Evolutionary conservation across 2,797 vertebrate species (phyloP), one percentile per base, ranked within the genome.

Genomic region (Austrolebias charrua): DNA sequence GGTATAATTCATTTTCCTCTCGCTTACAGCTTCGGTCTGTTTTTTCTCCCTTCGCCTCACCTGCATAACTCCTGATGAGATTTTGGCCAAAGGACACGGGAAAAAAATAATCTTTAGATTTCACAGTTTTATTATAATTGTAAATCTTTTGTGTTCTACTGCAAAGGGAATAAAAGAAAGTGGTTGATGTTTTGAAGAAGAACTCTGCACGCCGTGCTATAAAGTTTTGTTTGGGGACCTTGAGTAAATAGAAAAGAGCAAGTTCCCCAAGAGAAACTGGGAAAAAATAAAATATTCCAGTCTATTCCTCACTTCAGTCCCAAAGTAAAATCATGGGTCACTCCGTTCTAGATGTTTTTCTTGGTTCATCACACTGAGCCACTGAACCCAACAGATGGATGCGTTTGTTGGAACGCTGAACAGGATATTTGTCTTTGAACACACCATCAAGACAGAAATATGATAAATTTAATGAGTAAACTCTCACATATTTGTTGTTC

Each of bases 341-440:
- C 80, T 64, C 56, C 28, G 59, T 85, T 91, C 89, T 89, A 91
- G 89, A 90, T 92, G 90, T 91, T 84, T 38, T 51, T 73, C 52
- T 52, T 60, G 29, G 73, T 81, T 49, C 28, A 49, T 65, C 51
- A 54, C 42, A 58, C 55, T 63, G 46, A 54, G 45, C 49, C 61
- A 46, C 60, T 69, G 73, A 68, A 75, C 62, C 67, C 69, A 65
- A 79, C 58, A n/a, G n/a, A n/a, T n/a, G n/a, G 4, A 63, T 42
- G 64, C 55, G 65, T 51, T 69, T 73, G 47, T 48, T 71, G 78
- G 75, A 80, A 83, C 78, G 77, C 62, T 63, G 5, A 59, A 58
- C 38, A 74, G 54, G 60, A 84, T 62, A 70, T 80, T 70, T 73
- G 42, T 63, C 31, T 75, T 57, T 74, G 58, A 72, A 66, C 69